phyloP scores from a whole-genome alignment of 2,888 invertebrate genomes.

The Leptinotarsa peninsularis region DNA sequence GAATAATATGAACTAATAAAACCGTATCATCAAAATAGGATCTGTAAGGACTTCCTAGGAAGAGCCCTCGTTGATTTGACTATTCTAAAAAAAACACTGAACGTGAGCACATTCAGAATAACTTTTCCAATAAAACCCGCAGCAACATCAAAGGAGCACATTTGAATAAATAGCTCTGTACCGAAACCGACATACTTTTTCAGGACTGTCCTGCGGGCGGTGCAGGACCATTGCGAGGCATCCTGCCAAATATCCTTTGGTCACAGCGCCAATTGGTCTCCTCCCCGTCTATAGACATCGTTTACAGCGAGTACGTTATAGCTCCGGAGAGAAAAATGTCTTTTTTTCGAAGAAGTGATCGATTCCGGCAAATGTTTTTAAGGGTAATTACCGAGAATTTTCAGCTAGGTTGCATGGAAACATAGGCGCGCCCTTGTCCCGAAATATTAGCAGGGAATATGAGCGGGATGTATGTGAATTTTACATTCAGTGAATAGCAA shows the following conservation, averaged over 20 bases:
- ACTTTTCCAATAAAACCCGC: not conserved
- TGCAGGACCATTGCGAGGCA: conserved; percentile 35
- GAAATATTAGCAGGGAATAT: too few species aligned
- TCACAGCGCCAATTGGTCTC: conserved; percentile 40
- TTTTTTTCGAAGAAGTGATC: conserved; percentile 10
- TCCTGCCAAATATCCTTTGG: conserved; percentile 37
- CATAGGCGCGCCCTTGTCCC: not conserved
- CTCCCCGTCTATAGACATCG: conserved; percentile 12
- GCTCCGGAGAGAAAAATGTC: conserved; percentile 1
- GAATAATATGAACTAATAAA: too few species aligned
- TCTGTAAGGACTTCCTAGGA: too few species aligned
- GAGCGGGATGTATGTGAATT: too few species aligned
- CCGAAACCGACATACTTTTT: conserved; percentile 1
- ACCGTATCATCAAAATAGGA: too few species aligned
- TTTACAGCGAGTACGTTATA: conserved; percentile 15
- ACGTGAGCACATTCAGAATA: not conserved
- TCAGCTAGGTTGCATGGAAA: not conserved
- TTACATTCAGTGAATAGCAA: too few species aligned
- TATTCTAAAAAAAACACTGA: not conserved
- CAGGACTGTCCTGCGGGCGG: conserved; percentile 30
- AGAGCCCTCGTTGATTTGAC: too few species aligned
- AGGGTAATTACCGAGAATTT: not conserved
- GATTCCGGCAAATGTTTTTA: not conserved
- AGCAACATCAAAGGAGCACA: conserved; percentile 3
- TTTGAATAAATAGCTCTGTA: conserved; percentile 12